Evolutionary conservation across 1,140 invertebrate species (phyloP), one percentile per base, ranked within the genome.

Genomic region (Drosophila tristis): DNA sequence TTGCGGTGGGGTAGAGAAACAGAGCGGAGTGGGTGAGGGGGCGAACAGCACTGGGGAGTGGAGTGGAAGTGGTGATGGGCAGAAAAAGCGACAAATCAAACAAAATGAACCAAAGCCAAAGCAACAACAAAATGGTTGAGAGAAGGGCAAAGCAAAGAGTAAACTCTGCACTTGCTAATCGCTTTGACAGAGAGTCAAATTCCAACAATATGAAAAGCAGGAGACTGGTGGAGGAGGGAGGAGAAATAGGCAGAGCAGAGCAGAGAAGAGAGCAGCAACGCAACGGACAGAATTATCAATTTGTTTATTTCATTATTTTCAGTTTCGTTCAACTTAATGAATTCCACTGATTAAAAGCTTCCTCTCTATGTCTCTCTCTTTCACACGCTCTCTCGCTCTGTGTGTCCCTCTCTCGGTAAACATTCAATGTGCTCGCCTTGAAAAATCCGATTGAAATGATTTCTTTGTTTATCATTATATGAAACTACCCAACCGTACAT

Each of bases 381-480:
- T 63, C n/a, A 15, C 31, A n/a, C 4, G 3, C 29, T 45, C 39
- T 26, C 50, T 4, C 11, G 1, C 16, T n/a, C 2, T 35, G 39
- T 11, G 50, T 75, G 79, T 70, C 74, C 79, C 39, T 25, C 64
- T 35, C 25, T 16, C 44, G 8, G 70, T 86, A 86, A 86, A 86
- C 82, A 86, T 87, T 76, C 35, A 39, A 39, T 39, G 35, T 61
- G 78, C 49, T 70, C 43, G 82, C 54, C 61, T 80, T 70, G 63
- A 70, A 82, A 39, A 75, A 55, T 71, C 58, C 56, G 65, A 48
- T 70, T 82, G 47, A 86, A 87, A 81, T 68, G 81, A 87, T 78
- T 82, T 65, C 82, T 76, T 86, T 86, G 82, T 86, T 86, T 87
- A 86, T 58, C 66, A 56, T 56, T 55, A 64, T 25, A 58, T 55